phyloP scores from a whole-genome alignment of 1,140 invertebrate genomes.

The Latrodectus geometricus region DNA sequence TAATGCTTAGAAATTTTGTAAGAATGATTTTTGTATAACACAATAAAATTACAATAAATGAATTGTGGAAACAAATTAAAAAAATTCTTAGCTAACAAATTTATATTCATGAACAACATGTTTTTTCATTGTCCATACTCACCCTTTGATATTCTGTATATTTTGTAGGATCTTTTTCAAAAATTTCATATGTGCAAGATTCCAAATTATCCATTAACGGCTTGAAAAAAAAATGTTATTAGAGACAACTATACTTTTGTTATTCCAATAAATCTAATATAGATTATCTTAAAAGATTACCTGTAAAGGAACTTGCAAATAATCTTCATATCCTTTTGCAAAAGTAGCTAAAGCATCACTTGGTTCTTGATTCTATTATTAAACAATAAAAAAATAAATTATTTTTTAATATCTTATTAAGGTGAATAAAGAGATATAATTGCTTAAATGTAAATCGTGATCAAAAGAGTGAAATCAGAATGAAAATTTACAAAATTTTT shows the following conservation, averaged over 20 bases:
- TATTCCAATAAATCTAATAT: background rate
- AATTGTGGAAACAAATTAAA: no score
- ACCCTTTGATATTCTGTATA: slow-evolving; percentile 92
- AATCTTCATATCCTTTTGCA: slow-evolving; percentile 89
- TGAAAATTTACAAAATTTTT: no score
- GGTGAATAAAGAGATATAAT: no score
- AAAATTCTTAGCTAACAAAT: no score
- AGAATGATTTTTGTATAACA: no score
- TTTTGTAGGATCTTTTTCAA: slow-evolving; percentile 98
- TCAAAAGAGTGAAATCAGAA: no score
- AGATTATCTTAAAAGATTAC: slow-evolving; percentile 61
- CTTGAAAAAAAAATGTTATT: slow-evolving; percentile 75
- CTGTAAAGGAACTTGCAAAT: slow-evolving; percentile 78
- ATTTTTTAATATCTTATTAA: no score
- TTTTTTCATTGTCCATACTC: slow-evolving; percentile 22
- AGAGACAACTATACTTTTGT: background rate
- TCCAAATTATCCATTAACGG: slow-evolving; percentile 96
- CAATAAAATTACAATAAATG: no score
- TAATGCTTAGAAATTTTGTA: no score
- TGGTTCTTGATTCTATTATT: slow-evolving; percentile 39
- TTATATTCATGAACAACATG: no score
- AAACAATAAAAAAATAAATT: background rate
- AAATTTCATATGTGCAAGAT: slow-evolving; percentile 95
- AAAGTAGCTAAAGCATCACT: slow-evolving; percentile 74
- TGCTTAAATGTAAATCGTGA: no score